Percentiles rank a stretch among this genome's conserved stretches.
Conservation (phyloP, 2,113 vertebrate species). For the Egretta garzetta region DNA sequence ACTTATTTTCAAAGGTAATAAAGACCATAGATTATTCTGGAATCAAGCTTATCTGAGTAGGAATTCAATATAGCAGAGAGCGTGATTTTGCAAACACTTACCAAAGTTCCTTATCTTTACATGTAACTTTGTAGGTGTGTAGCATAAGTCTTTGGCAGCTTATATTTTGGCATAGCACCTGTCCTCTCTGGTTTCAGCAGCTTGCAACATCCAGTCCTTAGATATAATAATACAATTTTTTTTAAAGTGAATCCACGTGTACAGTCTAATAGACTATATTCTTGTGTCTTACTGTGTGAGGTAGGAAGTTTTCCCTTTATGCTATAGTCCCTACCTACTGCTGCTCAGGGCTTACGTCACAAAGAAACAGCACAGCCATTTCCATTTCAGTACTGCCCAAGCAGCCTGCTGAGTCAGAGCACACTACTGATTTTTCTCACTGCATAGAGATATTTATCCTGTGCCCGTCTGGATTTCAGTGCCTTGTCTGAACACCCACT, state of each 20-base stretch:
- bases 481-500: not conserved
- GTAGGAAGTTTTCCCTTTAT: not conserved
- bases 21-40: not conserved
- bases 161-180: not conserved
- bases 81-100: not conserved
- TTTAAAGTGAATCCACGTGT: not conserved
- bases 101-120: not conserved
- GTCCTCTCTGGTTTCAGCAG: not conserved
- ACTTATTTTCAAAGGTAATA: not conserved
- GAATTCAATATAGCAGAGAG: not conserved
- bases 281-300: not conserved
- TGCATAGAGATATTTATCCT: not conserved
- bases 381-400: not conserved
- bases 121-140: not conserved
- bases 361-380: not conserved
- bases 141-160: not conserved
- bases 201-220: not conserved
- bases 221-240: not conserved
- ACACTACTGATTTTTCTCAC: not conserved
- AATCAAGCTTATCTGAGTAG: not conserved
- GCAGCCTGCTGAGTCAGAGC: not conserved
- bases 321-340: not conserved
- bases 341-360: not conserved
- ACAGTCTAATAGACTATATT: not conserved
- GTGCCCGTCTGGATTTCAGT: not conserved